Evolutionary conservation across 64 coral and sea anemone genomes (phyloP), one percentile per base, ranked within the genome.

Genomic region (Montipora efflorescens): DNA sequence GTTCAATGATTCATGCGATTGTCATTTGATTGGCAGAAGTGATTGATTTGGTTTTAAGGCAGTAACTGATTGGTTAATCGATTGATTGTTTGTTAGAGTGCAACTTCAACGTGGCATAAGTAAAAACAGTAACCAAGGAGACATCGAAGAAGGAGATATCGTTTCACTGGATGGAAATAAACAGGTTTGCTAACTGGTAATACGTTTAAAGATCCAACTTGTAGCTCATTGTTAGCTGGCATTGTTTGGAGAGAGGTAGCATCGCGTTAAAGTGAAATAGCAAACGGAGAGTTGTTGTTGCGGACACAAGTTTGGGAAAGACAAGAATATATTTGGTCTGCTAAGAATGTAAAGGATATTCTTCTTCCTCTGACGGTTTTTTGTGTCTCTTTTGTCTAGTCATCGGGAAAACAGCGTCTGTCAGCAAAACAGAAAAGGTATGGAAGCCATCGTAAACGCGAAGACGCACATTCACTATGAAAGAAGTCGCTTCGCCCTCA

Each of bases 371-470:
- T 78, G 2, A 44, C 6, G 13, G 47, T 47, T 36, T 49, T 9
- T 88, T 87, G 20, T 15, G 18, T 73, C 69, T 28, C 12, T 70
- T 82, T 57, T 75, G 11, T 78, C 47, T 59, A 53, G 95, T 81
- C 62, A 69, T 59, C 81, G 7, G 79, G 87, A 52, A 83, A 93
- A 67, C 91, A 93, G 58, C 91, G 95, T 19, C 87, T 96, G n/a
- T 85, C 91, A 21, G 91, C 91, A 22, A 96, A 96, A 74, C 95
- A 96, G 47, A 89, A 91, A 53, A 92, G 95, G 93, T 94, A 94
- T 20, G 68, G 4, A 66, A 14, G 0, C 61, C 28, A 36, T 36
- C 28, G 1, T 36, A 0, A 36, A 36, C 28, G 28, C 28, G 28
- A 36, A 36, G 28, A 36, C 1, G 28, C 28, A 36, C 1, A 36